phyloP scores from a whole-genome alignment of 2,888 invertebrate species.

The Trachelus iudaicus region DNA sequence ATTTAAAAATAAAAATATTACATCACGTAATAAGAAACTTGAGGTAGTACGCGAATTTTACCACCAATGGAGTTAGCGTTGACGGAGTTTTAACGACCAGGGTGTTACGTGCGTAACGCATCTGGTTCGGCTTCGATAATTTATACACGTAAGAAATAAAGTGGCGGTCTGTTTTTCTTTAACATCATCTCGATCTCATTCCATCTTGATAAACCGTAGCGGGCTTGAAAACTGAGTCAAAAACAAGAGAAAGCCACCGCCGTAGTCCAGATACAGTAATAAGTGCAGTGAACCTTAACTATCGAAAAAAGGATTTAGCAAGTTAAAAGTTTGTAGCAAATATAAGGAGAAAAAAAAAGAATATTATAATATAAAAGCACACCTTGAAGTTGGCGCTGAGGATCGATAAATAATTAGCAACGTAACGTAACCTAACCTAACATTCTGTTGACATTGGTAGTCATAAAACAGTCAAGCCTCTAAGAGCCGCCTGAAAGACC shows the following conservation, averaged over 20 bases:
- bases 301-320: not conserved
- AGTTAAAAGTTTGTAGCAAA: not conserved
- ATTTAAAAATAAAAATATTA: not conserved
- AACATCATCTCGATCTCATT: not conserved
- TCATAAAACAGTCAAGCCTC: not conserved
- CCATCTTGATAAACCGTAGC: not conserved
- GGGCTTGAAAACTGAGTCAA: not conserved
- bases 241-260: not conserved
- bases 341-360: not conserved
- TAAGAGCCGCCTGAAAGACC: not conserved
- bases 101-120: not conserved
- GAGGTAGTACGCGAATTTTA: not conserved
- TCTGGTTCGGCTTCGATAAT: not conserved
- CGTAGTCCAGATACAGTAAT: not conserved
- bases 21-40: not conserved
- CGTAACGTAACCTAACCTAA: not conserved
- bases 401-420: not conserved
- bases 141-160: not conserved
- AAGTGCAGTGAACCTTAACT: not conserved
- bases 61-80: not conserved
- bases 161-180: not conserved
- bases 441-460: not conserved
- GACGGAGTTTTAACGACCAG: conserved; percentile 1
- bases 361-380: not conserved
- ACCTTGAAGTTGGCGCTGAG: not conserved